phyloP scores from a whole-genome alignment of 2,888 invertebrate genomes.

The Temnothorax rugatulus region DNA sequence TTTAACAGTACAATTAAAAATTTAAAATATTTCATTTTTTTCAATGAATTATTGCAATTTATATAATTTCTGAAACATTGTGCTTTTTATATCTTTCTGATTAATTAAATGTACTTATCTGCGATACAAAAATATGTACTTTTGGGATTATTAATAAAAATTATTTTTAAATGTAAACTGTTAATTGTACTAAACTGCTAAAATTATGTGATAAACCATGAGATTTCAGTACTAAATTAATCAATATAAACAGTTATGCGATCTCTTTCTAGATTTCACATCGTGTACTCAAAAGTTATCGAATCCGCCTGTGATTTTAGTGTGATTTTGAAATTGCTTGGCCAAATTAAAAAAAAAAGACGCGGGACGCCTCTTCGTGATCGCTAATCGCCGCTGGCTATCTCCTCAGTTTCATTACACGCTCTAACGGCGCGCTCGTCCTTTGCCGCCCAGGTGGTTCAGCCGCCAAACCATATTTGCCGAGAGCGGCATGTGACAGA shows the following conservation, averaged over 20 bases:
- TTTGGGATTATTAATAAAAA: not conserved
- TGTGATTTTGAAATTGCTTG: not conserved
- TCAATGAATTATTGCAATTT: not conserved
- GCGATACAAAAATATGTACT: not conserved
- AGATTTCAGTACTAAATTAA: not conserved
- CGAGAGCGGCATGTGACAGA: constrained; percentile 57
- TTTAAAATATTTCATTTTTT: not conserved
- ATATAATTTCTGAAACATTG: not conserved
- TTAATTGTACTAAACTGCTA: not conserved
- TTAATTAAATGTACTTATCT: not conserved
- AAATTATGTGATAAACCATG: not conserved
- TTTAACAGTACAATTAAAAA: not conserved
- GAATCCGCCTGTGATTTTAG: not conserved
- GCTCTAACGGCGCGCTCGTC: constrained; percentile 33
- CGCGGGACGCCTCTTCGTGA: constrained; percentile 28
- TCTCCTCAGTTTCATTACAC: constrained; percentile 59
- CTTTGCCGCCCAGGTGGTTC: constrained; percentile 63
- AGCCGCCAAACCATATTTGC: constrained; percentile 56
- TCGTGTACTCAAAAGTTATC: not conserved
- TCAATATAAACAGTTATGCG: not conserved
- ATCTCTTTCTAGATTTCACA: not conserved
- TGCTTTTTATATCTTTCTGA: not conserved
- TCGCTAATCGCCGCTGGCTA: constrained; percentile 27
- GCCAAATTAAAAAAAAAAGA: constrained; percentile 21
- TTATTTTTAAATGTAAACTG: not conserved